Evolutionary conservation across 2,113 vertebrate species (phyloP), one percentile per base, ranked within the genome.

Genomic region (Zosterops hypoxanthus): DNA sequence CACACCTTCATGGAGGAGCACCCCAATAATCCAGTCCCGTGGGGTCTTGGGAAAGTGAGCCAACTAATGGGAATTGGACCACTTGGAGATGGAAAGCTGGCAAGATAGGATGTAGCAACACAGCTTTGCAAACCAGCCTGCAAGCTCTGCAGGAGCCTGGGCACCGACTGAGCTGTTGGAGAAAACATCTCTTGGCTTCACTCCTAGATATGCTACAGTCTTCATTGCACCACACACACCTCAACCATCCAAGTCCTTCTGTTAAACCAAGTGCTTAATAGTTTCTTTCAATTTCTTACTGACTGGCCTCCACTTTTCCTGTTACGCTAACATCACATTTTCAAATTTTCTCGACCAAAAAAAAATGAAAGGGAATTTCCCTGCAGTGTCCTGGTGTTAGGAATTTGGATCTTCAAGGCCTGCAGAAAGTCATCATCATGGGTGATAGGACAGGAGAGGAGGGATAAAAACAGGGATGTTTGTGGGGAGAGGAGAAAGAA

Each of bases 231-330:
- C 0, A 3, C 1, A 0, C 26, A 82, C 20, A 47, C 33, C 42
- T 70, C 72, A 91, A 21, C 53, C 3, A 15, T 47, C 36, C 2
- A 3, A 44, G 60, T 61, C 22, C 60, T 88, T 65, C 41, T 73
- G 22, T 50, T 83, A 39, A 77, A 44, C 22, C 0, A 0, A 60
- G 82, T 70, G 53, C 73, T 94, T 61, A 72, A 82, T 24, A 41
- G 34, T 7, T 72, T n/a, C 14, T 93, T 90, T 73, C 1, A 12
- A 50, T 76, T 79, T 44, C 81, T 53, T 85, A 20, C 68, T 29
- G 56, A 56, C 26, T 57, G 39, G 13, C 46, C 24, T 76, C 63
- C 0, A 0, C 46, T 79, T 21, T 77, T 81, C 25, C 39, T 0
- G 0, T 47, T 50, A 57, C 5, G 26, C 49, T 84, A 34, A 28